These are phyloP conservation scores for Galeopterus variegatus DNA, from an alignment of 2,113 vertebrate species.

Conservation along the genomic window DNA sequence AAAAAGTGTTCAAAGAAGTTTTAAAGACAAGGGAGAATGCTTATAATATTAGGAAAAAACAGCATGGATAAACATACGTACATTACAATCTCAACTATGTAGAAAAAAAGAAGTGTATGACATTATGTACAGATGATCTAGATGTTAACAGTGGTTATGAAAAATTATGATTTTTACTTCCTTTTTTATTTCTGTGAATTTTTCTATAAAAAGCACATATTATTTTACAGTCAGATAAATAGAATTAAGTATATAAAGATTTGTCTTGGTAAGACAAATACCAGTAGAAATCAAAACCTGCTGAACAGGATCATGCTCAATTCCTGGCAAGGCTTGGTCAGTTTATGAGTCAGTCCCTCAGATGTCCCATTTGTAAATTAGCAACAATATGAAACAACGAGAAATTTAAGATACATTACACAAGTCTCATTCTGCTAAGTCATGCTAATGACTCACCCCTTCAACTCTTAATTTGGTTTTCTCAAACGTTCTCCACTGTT, in stretches of 20 bases:
- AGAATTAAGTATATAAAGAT: constrained; percentile 37
- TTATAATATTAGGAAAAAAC: constrained; percentile 32
- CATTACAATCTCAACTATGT: not conserved
- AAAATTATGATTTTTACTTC: constrained; percentile 35
- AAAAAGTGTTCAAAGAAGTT: constrained; percentile 31
- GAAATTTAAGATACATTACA: not conserved
- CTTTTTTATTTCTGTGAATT: not conserved
- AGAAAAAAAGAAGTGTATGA: not conserved
- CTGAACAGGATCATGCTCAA: constrained; percentile 66
- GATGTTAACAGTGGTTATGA: constrained; percentile 1
- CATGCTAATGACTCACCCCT: constrained; percentile 69
- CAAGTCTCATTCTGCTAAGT: constrained; percentile 69
- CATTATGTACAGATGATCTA: not conserved
- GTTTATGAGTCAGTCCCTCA: constrained; percentile 73
- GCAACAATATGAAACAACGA: constrained; percentile 51
- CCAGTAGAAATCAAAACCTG: constrained; percentile 71
- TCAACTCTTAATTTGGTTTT: constrained; percentile 32
- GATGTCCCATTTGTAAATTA: constrained; percentile 23
- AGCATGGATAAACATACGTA: not conserved
- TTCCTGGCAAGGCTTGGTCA: constrained; percentile 57
- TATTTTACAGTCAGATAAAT: constrained; percentile 53
- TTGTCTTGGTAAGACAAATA: constrained; percentile 72
- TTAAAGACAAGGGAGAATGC: not conserved
- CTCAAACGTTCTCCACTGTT: constrained; percentile 40
- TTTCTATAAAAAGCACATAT: not conserved